These are phyloP conservation scores for Thamnaconus septentrionalis DNA, from an alignment of 2,113 vertebrate genomes.

Conservation along the genomic window DNA sequence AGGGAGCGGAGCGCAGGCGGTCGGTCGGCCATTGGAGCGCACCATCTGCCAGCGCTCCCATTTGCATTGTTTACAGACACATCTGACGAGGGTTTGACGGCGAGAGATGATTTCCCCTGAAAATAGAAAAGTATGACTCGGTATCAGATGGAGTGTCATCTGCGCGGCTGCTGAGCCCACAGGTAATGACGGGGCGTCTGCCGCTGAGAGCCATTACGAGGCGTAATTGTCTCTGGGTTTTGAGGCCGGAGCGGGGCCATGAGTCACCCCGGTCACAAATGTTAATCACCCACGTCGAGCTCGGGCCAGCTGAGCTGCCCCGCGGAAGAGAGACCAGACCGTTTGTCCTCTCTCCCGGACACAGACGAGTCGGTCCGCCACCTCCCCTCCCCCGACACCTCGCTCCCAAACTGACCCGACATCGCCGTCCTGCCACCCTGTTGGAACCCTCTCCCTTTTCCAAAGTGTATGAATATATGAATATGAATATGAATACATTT, in stretches of 20 bases:
- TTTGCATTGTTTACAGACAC: constrained; percentile 40
- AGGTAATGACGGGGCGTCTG: constrained; percentile 44
- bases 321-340: constrained; percentile 16
- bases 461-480: no score
- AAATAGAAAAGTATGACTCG: constrained; percentile 41
- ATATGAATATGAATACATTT: no score
- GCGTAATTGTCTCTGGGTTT: constrained; percentile 42
- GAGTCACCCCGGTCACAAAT: constrained; percentile 56
- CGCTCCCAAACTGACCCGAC: no score
- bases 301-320: constrained; percentile 34
- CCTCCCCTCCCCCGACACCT: no score
- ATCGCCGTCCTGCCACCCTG: no score
- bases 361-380: not conserved
- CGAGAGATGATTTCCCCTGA: constrained; percentile 12
- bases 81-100: constrained; percentile 22
- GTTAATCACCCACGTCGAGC: constrained; percentile 47
- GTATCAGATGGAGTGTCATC: constrained; percentile 25
- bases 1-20: constrained; percentile 11
- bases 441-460: no score
- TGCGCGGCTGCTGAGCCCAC: constrained; percentile 23
- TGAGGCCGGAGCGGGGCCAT: constrained; percentile 38
- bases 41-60: constrained; percentile 29
- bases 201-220: constrained; percentile 20
- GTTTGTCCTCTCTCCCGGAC: constrained; percentile 32
- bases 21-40: not conserved